Percentiles rank a stretch among this genome's conserved stretches.
Conservation (phyloP, 2,797 vertebrate genomes). For the Nannoperca obscura region DNA sequence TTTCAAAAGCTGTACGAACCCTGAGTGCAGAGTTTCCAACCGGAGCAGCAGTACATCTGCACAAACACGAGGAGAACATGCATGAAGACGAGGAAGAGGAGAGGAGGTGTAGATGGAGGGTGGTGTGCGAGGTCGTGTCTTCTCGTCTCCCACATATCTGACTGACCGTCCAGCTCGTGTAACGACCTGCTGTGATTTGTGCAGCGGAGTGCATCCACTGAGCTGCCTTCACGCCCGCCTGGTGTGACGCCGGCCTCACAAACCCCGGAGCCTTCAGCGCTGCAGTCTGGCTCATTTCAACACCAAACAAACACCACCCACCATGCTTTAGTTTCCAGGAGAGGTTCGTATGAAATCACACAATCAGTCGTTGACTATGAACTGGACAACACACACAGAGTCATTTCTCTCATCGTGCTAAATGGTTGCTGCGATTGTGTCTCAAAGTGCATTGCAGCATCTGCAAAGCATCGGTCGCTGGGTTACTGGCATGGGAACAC, state of each 20-base stretch:
- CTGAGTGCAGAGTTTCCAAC: not conserved
- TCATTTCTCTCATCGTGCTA: not conserved
- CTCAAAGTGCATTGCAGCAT: not conserved
- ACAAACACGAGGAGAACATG: not conserved
- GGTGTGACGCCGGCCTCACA: conserved; percentile 26
- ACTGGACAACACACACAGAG: not conserved
- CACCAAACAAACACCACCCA: not conserved
- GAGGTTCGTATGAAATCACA: not conserved
- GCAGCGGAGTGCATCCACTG: conserved; percentile 12
- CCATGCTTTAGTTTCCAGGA: not conserved
- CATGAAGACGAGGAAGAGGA: not conserved
- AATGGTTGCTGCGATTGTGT: not conserved
- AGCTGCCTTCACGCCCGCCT: conserved; percentile 30
- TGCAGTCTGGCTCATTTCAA: conserved; percentile 1
- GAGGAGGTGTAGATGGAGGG: not conserved
- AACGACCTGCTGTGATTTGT: conserved; percentile 26
- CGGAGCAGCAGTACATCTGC: not conserved
- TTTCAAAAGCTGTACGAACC: no score
- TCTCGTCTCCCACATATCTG: not conserved
- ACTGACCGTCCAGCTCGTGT: not conserved
- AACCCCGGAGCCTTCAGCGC: conserved; percentile 9
- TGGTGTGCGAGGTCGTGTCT: not conserved
- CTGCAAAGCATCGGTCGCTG: not conserved
- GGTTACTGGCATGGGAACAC: not conserved
- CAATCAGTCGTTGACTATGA: not conserved